Evolutionary conservation across 2,888 invertebrate species (phyloP).

Genomic region (Microplitis deprimator): DNA sequence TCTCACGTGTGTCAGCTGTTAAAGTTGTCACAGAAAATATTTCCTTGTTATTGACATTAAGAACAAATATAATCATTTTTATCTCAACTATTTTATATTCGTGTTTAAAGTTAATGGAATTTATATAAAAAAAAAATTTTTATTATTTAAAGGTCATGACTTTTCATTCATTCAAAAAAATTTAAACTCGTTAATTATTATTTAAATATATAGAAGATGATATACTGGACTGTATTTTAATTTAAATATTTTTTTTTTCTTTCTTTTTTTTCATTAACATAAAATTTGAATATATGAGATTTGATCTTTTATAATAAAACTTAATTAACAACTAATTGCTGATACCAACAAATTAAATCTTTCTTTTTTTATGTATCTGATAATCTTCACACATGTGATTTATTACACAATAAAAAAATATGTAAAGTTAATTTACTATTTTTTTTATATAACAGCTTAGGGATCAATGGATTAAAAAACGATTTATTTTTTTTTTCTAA

Average conservation of each 20-base stretch:
- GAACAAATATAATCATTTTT: neutral
- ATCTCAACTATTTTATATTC: neutral
- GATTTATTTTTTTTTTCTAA: neutral
- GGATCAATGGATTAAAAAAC: neutral
- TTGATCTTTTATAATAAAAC: neutral
- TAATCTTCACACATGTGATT: neutral
- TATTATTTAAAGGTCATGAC: neutral
- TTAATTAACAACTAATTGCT: slow-evolving; percentile 1
- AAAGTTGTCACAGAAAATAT: neutral
- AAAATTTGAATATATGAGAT: neutral
- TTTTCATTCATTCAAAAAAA: neutral
- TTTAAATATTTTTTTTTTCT: neutral
- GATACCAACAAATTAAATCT: neutral
- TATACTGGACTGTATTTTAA: neutral
- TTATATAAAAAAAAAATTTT: neutral
- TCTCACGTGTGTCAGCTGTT: neutral
- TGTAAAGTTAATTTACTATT: too few species aligned
- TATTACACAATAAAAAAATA: neutral
- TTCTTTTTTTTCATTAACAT: neutral
- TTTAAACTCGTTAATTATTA: neutral
- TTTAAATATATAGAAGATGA: neutral
- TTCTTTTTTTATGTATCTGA: neutral
- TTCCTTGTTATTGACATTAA: neutral
- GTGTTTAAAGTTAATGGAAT: neutral
- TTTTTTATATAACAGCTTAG: too few species aligned